These are phyloP conservation scores for Sander vitreus DNA, from an alignment of 2,113 vertebrate species.

Conservation along the genomic window DNA sequence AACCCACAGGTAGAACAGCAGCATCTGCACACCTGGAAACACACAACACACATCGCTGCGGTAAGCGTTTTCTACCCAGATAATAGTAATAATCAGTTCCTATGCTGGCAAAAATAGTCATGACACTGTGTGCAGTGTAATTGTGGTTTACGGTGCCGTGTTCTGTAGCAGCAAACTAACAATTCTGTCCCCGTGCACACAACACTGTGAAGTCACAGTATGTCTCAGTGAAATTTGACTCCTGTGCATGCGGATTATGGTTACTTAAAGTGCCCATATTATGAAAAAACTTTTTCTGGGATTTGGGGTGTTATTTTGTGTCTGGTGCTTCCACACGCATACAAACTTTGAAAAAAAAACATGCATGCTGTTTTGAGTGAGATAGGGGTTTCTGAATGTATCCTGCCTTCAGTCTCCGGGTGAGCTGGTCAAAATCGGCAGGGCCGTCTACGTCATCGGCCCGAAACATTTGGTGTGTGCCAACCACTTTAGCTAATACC, in stretches of 20 bases:
- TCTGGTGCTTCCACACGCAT: too few species aligned
- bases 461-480: too few species aligned
- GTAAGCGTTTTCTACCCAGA: neutral
- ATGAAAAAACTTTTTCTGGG: too few species aligned
- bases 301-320: too few species aligned
- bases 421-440: too few species aligned
- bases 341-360: too few species aligned
- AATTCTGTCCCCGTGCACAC: neutral
- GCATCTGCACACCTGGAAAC: slow-evolving; percentile 57
- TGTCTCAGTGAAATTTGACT: slow-evolving; percentile 11
- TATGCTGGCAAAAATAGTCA: neutral
- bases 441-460: too few species aligned
- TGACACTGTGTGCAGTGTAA: neutral
- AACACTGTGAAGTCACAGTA: neutral
- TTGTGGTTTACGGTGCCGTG: neutral
- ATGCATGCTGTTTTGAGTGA: too few species aligned
- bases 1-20: slow-evolving; percentile 19
- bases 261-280: too few species aligned
- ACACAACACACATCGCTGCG: neutral
- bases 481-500: too few species aligned
- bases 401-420: too few species aligned
- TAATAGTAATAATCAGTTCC: neutral
- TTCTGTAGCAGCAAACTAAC: neutral
- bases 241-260: slow-evolving; percentile 5
- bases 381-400: too few species aligned